A percentile compares a stretch with the other conserved stretches of the same genome.
These are phyloP conservation scores for Sandelia bainsii DNA, from an alignment of 2,797 vertebrate species.

Conservation along the genomic window DNA sequence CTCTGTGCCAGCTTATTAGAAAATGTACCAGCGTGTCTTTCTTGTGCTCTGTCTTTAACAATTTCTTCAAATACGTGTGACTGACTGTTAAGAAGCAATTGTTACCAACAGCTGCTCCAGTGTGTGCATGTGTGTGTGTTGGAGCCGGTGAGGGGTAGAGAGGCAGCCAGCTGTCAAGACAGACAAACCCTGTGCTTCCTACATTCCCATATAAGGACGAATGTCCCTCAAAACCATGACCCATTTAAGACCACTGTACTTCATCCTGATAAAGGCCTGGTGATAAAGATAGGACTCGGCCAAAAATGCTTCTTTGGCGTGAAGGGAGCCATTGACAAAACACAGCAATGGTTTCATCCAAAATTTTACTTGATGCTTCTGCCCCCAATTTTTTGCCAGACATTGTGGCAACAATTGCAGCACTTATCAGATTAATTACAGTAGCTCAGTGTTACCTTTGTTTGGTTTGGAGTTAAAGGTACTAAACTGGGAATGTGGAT, in stretches of 20 bases:
- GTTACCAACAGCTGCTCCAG: constrained; percentile 80
- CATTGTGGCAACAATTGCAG: neutral
- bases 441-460: neutral
- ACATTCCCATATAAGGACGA: constrained; percentile 81
- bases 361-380: constrained; percentile 16
- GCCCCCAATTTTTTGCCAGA: constrained; percentile 11
- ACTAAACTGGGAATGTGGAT: neutral
- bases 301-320: constrained; percentile 57
- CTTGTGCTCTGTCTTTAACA: neutral
- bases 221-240: constrained; percentile 71
- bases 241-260: constrained; percentile 66
- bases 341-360: constrained; percentile 56
- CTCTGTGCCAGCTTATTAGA: neutral
- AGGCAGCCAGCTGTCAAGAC: constrained; percentile 80
- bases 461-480: neutral
- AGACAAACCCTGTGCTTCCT: constrained; percentile 71
- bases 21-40: neutral
- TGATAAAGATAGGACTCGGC: constrained; percentile 58
- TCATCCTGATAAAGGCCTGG: constrained; percentile 69
- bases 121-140: constrained; percentile 47
- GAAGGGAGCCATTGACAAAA: constrained; percentile 62
- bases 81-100: constrained; percentile 73
- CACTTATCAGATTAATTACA: neutral
- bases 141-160: constrained; percentile 8
- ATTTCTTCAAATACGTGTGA: constrained; percentile 10